Base-by-base conservation (phyloP, 2,797 vertebrate species). In the Nyctibius grandis region DNA sequence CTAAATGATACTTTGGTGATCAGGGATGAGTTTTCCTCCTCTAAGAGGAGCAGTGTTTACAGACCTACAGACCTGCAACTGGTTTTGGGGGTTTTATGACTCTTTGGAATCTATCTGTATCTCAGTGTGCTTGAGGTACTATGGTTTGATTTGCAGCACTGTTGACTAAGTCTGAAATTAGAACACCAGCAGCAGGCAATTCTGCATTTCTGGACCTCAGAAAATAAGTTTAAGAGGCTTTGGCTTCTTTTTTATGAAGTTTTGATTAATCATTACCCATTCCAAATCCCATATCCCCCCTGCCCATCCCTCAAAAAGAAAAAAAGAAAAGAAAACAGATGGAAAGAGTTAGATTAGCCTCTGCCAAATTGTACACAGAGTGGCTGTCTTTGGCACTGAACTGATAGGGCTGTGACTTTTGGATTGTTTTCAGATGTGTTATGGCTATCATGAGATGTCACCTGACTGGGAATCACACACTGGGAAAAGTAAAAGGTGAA, bases 1-100 rank as follows among this genome's bases (percentile, higher is more conserved):
- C 67, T 93, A 93, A 67, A 86, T 64, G 89, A 91, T 93, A 88
- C 47, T 72, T 48, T 77, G 76, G 93, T 91, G 51, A 69, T 73
- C 73, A 94, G 47, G 54, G 45, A 50, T 78, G 63, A 50, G 44
- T 83, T 79, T 94, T 40, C 26, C 40, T 88, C n/a, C 83, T 84
- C 42, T 42, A 33, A 75, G 51, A 64, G 26, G 50, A 95, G 12
- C 7, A 15, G 33, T 72, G 33, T 45, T 91, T 88, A 54, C 53
- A 93, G 69, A 65, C 28, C 33, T 73, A 69, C 22, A 68, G 36
- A 40, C 15, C 19, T 72, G 51, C 69, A 73, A 21, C 34, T 81
- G 50, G 18, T 70, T 79, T 82, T 25, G 53, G 69, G 57, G 59
- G 12, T 17, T 88, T 83, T 74, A 15, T 31, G 80, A 72, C 44